Percentiles rank a stretch among this genome's conserved stretches.
These are phyloP conservation scores for Norana najaformis DNA, from an alignment of 2,888 invertebrate genomes.

Conservation along the genomic window DNA sequence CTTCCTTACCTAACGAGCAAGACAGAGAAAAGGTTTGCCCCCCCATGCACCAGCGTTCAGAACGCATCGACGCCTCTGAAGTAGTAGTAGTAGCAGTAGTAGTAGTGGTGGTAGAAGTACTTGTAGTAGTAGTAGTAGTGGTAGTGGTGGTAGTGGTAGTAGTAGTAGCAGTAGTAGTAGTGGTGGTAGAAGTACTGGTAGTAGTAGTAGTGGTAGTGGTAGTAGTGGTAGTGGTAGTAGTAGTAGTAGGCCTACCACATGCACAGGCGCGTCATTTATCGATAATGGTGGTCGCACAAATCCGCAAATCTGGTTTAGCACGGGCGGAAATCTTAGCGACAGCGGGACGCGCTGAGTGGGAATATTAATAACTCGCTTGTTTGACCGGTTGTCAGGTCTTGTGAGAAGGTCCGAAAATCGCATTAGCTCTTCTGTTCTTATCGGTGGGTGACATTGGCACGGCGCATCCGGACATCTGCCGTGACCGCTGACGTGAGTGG, in stretches of 20 bases:
- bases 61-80: not conserved
- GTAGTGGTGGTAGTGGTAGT: no score
- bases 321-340: slow-evolving; percentile 7
- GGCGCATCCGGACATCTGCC: slow-evolving; percentile 18
- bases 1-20: not conserved
- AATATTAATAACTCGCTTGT: slow-evolving; percentile 26
- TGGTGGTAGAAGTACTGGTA: no score
- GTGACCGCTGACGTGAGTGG: not conserved
- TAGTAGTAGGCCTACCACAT: not conserved
- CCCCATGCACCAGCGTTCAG: not conserved
- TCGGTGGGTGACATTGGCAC: slow-evolving; percentile 20
- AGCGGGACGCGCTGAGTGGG: not conserved
- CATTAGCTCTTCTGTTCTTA: slow-evolving; percentile 10
- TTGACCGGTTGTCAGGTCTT: slow-evolving; percentile 20
- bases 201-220: not conserved
- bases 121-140: not conserved
- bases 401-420: slow-evolving; percentile 23
- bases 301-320: slow-evolving; percentile 13
- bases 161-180: not conserved
- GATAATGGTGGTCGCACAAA: slow-evolving; percentile 6
- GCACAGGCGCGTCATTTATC: not conserved
- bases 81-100: not conserved
- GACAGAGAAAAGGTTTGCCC: not conserved
- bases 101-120: not conserved
- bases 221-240: not conserved